Base-by-base conservation (phyloP, 2,888 invertebrate species). In the Encarsia formosa region DNA sequence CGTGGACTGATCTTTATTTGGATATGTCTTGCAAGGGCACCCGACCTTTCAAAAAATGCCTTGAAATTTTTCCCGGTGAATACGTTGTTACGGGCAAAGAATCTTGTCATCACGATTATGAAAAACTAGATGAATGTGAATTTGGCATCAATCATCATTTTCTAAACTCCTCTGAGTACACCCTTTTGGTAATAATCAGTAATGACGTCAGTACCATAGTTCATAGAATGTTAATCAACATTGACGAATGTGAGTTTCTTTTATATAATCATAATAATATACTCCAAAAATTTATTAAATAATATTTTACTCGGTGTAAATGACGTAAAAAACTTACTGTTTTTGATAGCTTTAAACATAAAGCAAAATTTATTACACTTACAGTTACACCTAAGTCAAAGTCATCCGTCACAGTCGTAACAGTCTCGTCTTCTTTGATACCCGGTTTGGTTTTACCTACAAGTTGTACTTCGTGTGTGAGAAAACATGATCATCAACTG, bases 331-430 rank as follows among this genome's bases (percentile, higher is more conserved):
- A n/a, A n/a, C n/a, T n/a, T n/a, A n/a, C n/a, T n/a, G n/a, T n/a
- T n/a, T n/a, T n/a, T n/a, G n/a, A n/a, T n/a, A n/a, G n/a, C n/a
- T n/a, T n/a, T n/a, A n/a, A n/a, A n/a, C n/a, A n/a, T n/a, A n/a
- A n/a, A n/a, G n/a, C n/a, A n/a, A n/a, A n/a, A n/a, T n/a, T 4
- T 35, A 19, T 18, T 37, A 6, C 34, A 29, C 19, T 58, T 64
- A 38, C 75, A 90, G 91, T 83, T 23, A 82, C 83, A 31, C 83
- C 83, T 54, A 87, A 89, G 68, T 84, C 90, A 1, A 92, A 91
- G 70, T 75, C 93, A 45, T 92, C 92, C 0, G 90, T 92, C 4
- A 90, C 93, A 29, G 86, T 92, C 47, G 88, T 93, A 32, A 93
- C 93, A 3, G 87, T 93, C 18, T 81, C 84, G 24, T 92, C 88